These are phyloP conservation scores for Pheucticus melanocephalus DNA, from an alignment of 2,113 vertebrate species.

Conservation along the genomic window DNA sequence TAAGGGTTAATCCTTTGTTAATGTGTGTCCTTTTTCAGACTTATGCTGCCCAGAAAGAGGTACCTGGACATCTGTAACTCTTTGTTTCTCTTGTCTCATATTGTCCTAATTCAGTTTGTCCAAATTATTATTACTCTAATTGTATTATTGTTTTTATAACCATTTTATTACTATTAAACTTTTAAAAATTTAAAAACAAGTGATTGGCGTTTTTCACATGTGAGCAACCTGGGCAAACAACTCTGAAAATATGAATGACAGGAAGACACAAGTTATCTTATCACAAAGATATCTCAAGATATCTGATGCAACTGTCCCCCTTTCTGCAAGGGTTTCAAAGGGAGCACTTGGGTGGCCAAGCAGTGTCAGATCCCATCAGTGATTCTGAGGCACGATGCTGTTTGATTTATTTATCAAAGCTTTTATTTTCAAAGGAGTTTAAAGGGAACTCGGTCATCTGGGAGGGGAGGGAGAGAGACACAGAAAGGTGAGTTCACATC, in stretches of 20 bases:
- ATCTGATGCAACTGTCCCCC: not conserved
- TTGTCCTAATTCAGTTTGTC: too few relatives aligned
- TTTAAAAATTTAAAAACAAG: too few relatives aligned
- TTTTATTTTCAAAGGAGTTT: not conserved
- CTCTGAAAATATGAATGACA: not conserved
- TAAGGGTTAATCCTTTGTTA: too few relatives aligned
- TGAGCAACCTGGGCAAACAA: not conserved
- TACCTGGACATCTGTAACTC: too few relatives aligned
- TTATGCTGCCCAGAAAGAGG: too few relatives aligned
- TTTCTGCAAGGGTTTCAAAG: not conserved
- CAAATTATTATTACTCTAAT: too few relatives aligned
- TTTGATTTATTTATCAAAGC: slow-evolving; percentile 28
- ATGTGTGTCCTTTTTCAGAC: too few relatives aligned
- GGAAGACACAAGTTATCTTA: not conserved
- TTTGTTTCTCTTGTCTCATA: too few relatives aligned
- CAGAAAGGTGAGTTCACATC: not conserved
- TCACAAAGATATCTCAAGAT: not conserved
- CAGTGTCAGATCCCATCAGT: not conserved
- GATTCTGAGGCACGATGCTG: not conserved
- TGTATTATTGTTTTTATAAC: too few relatives aligned
- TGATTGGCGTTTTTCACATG: too few relatives aligned
- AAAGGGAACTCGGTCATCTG: not conserved
- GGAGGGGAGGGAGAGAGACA: not conserved
- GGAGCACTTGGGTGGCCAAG: not conserved
- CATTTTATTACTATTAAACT: too few relatives aligned